Evolutionary conservation across 1,140 invertebrate species (phyloP).

Genomic region (Spodoptera frugiperda): DNA sequence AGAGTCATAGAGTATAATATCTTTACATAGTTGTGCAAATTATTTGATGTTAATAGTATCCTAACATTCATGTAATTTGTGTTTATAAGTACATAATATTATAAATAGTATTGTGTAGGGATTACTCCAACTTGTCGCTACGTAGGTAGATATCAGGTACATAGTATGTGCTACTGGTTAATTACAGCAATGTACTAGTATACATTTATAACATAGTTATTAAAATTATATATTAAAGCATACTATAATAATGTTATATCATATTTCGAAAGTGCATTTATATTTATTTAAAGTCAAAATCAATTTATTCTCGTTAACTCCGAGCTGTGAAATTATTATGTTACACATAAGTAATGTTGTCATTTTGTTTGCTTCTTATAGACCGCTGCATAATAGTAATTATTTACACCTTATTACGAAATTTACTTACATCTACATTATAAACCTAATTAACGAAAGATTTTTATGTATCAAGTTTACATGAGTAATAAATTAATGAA

Average conservation of each 20-base stretch:
- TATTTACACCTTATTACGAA: slow-evolving; percentile 81
- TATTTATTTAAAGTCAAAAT: slow-evolving; percentile 16
- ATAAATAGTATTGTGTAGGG: neutral
- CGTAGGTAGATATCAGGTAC: slow-evolving; percentile 54
- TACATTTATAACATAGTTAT: slow-evolving; percentile 11
- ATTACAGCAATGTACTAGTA: slow-evolving; percentile 16
- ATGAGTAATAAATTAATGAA: slow-evolving; percentile 85
- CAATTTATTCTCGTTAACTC: slow-evolving; percentile 10
- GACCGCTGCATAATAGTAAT: slow-evolving; percentile 64
- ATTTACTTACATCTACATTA: slow-evolving; percentile 76
- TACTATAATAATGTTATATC: slow-evolving; percentile 4
- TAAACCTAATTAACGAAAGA: slow-evolving; percentile 79
- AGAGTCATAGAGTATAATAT: neutral
- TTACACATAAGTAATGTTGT: slow-evolving; percentile 52
- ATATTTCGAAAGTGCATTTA: slow-evolving; percentile 35
- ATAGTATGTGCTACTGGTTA: slow-evolving; percentile 49
- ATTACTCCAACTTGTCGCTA: slow-evolving; percentile 24
- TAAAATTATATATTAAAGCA: slow-evolving; percentile 16
- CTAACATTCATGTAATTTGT: slow-evolving; percentile 5
- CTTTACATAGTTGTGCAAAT: slow-evolving; percentile 15
- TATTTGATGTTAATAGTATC: slow-evolving; percentile 8
- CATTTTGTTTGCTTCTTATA: slow-evolving; percentile 54
- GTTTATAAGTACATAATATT: neutral
- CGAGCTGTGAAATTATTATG: slow-evolving; percentile 21
- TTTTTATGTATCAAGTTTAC: slow-evolving; percentile 71